Evolutionary conservation across 2,797 vertebrate species (phyloP).

Genomic region (Pseudotriccus pelzelni): DNA sequence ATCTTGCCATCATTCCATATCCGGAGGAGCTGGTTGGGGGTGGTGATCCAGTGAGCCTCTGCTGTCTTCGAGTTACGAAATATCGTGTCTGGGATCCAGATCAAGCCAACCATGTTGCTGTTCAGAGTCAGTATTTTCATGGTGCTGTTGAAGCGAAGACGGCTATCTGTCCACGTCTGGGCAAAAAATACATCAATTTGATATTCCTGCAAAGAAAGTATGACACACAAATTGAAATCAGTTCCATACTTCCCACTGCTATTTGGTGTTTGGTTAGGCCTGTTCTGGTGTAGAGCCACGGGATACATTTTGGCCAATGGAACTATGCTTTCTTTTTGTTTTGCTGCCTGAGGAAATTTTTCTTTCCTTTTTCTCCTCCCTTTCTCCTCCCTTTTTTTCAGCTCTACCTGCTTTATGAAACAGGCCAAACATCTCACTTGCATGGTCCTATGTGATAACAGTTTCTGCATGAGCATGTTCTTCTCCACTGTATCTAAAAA

Average conservation of each 20-base stretch:
- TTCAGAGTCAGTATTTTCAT: slow-evolving; percentile 90
- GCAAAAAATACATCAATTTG: slow-evolving; percentile 96
- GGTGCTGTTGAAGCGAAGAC: slow-evolving; percentile 90
- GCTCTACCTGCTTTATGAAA: not conserved
- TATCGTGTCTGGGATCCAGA: slow-evolving; percentile 96
- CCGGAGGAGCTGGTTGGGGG: slow-evolving; percentile 93
- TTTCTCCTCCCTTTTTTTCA: not conserved
- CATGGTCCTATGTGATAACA: not conserved
- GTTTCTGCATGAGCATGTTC: not conserved
- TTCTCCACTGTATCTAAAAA: not conserved
- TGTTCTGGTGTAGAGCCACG: not conserved
- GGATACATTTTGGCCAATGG: accelerated
- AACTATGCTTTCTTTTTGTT: not conserved
- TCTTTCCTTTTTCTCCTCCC: not conserved
- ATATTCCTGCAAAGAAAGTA: slow-evolving; percentile 85
- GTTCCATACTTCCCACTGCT: not conserved
- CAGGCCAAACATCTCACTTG: not conserved
- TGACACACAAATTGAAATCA: not conserved
- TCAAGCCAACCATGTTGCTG: slow-evolving; percentile 96
- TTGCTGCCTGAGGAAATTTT: not conserved
- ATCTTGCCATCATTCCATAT: slow-evolving; percentile 98
- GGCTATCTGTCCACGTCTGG: slow-evolving; percentile 92
- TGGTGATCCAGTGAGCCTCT: slow-evolving; percentile 96
- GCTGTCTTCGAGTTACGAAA: slow-evolving; percentile 95
- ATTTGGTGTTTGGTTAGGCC: not conserved